A percentile compares a stretch with the other conserved stretches of the same genome.
Conservation (phyloP, 2,797 vertebrate genomes). For the Rostrhamus sociabilis region DNA sequence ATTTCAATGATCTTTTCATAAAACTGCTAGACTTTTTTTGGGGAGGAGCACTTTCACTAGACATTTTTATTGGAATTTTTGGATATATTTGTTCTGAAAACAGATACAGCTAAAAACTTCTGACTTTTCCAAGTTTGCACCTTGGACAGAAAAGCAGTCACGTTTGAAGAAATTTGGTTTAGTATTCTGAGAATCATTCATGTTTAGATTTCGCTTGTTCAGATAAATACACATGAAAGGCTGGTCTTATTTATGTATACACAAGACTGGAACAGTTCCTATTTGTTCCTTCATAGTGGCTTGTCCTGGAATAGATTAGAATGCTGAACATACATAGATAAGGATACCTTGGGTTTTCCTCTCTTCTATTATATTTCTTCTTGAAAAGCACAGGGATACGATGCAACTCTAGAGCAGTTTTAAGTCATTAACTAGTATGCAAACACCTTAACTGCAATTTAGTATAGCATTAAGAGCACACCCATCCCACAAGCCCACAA, state of each 20-base stretch:
- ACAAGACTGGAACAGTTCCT: not conserved
- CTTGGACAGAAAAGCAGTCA: not conserved
- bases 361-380: not conserved
- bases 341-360: not conserved
- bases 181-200: not conserved
- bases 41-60: rapidly evolving
- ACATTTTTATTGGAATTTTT: not conserved
- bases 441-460: conserved; percentile 27
- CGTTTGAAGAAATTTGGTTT: not conserved
- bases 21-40: not conserved
- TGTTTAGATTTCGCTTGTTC: not conserved
- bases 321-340: not conserved
- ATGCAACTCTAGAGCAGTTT: not conserved
- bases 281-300: not conserved
- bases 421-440: not conserved
- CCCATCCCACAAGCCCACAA: not conserved
- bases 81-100: not conserved
- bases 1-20: not conserved
- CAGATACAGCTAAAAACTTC: not conserved
- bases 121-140: not conserved
- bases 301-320: not conserved
- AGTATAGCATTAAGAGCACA: not conserved
- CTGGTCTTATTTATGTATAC: not conserved
- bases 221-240: not conserved
- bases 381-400: not conserved